Base-by-base conservation (phyloP, 2,113 vertebrate genomes). In the Larimichthys polyactis region DNA sequence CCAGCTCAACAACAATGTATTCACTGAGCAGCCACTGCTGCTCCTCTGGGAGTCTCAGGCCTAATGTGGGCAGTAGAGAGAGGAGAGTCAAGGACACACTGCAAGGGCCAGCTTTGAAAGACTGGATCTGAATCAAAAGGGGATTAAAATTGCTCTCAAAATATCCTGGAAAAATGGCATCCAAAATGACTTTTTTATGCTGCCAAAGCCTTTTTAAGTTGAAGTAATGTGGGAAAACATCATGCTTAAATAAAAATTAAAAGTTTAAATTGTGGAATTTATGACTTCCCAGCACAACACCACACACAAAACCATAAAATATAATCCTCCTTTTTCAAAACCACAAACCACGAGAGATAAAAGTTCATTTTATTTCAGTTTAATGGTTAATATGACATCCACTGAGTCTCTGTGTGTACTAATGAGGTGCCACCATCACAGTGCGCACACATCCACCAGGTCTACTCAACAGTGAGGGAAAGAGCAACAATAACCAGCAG, bases 401-500 rank as follows among this genome's bases (percentile, higher is more conserved):
- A 70, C 46, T 74, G 48, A 77, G 51, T 76, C 77, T 78, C 73
- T 67, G 14, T 57, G 40, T 24, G 77, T 20, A 32, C 52, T 1
- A 73, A 74, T 44, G 22, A 36, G 27, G 66, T 36, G 10, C 44
- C 36, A 43, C 32, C 44, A 49, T 76, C 27, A 49, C 74, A 71
- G 43, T 29, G 17, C 8, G 44, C 57, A 20, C 17, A 22, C 22
- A 17, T 60, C 67, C 7, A 8, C 36, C 6, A 36, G 36, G 36
- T 36, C 36, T 36, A 36, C 36, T 36, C 36, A 71, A 51, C 62
- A 84, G 20, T 6, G 52, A 69, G 3, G 29, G 22, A 69, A 59
- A 72, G 69, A 78, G 76, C 69, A 88, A 85, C 64, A 82, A 82
- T 46, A 84, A 73, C 65, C 77, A 84, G 63, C 52, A 84, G 16